Base-by-base conservation (phyloP, 2,888 invertebrate species). In the Stenodema calcarata region DNA sequence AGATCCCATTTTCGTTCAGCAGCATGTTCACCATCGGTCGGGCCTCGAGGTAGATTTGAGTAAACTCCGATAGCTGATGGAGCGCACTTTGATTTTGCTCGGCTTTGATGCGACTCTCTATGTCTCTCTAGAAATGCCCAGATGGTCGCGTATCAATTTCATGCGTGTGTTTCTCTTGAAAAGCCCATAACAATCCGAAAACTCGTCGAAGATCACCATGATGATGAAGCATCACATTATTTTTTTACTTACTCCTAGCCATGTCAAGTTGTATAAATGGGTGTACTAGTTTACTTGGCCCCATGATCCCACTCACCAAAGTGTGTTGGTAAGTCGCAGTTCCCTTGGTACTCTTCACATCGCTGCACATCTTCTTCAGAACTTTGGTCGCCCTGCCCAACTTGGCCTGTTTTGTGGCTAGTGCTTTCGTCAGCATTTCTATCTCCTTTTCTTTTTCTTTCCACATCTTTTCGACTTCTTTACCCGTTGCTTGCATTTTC, bases 51-150 rank as follows among this genome's bases (percentile, higher is more conserved):
- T 92, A 91, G 44, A 91, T 90, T 18, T 91, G 90, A 9, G 90
- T 90, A 84, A 94, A 91, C 89, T 94, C 93, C 0, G 92, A 91
- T 14, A 95, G 90, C 76, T 93, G 91, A 89, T 94, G 93, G 1
- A 94, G 90, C 0, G 92, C 93, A 76, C 91, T 91, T 28, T 92
- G 91, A 89, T 94, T 95, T 18, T 93, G 92, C 87, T 93, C 93
- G 90, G 93, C 92, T n/a, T 94, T 89, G 89, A 94, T 93, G 23
- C 93, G 92, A 12, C 93, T 90, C 79, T 92, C 92, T 35, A 94
- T 91, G 88, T 94, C 94, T 89, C 92, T 92, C 93, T 93, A 89
- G 75, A 90, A 91, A 83, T 35, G 7, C 7, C 7, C 35, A 78
- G 42, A 84, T n/a, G 3, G 42, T 41, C 27, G 44, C n/a, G 23